These are phyloP conservation scores for Limnephilus lunatus DNA, from an alignment of 2,888 invertebrate species.

Conservation along the genomic window DNA sequence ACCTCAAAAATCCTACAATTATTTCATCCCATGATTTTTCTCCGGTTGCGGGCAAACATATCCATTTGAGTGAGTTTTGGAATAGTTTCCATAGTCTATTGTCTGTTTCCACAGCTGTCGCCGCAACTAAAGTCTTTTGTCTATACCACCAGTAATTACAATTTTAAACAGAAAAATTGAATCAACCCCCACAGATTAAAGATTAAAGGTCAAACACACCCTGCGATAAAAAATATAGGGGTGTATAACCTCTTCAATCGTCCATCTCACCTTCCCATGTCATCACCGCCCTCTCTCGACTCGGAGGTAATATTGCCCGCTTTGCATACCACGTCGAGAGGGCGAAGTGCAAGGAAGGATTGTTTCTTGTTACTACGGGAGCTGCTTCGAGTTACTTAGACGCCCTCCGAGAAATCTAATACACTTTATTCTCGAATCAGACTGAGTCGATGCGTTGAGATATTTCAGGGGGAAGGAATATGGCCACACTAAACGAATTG, in stretches of 20 bases:
- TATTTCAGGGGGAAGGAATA: neutral
- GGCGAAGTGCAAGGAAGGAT: neutral
- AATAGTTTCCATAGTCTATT: too few relatives aligned
- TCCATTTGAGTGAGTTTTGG: too few relatives aligned
- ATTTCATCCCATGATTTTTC: too few relatives aligned
- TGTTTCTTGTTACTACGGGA: neutral
- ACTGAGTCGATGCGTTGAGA: slow-evolving; percentile 15
- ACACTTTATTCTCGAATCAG: slow-evolving; percentile 33
- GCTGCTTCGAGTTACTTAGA: neutral
- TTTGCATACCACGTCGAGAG: slow-evolving; percentile 25
- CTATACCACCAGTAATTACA: too few relatives aligned
- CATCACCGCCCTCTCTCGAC: neutral
- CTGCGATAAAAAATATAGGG: neutral
- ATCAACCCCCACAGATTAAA: neutral
- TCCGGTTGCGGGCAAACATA: too few relatives aligned
- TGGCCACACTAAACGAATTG: neutral
- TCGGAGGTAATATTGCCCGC: neutral
- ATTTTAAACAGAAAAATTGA: neutral
- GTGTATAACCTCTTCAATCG: neutral
- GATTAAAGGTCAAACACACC: neutral
- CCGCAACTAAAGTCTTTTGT: too few relatives aligned
- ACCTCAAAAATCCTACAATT: too few relatives aligned
- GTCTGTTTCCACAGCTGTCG: too few relatives aligned
- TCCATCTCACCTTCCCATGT: neutral
- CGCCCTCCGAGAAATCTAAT: slow-evolving; percentile 29